Evolutionary conservation across 37 sponge, comb jelly and placozoan genomes (phyloP), one percentile per base, ranked within the genome.

Genomic region (Hormiphora californensis): DNA sequence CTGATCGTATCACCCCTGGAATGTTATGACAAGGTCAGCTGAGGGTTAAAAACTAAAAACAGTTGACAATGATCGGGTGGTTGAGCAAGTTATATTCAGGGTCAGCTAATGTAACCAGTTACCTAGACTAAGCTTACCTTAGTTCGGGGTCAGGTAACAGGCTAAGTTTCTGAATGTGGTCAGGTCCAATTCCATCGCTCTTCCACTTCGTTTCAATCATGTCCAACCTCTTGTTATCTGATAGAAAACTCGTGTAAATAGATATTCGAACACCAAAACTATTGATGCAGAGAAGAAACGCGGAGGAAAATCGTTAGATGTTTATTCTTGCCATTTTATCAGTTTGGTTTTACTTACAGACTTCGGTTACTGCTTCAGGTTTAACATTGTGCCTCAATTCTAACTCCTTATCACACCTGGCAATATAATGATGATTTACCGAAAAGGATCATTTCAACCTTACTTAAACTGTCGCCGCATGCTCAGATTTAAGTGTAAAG

Each of bases 81-180:
- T n/a, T n/a, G n/a, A n/a, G n/a, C n/a, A n/a, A n/a, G n/a, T n/a
- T n/a, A n/a, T n/a, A n/a, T n/a, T n/a, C n/a, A n/a, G n/a, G n/a
- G n/a, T n/a, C n/a, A n/a, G n/a, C n/a, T n/a, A n/a, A n/a, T n/a
- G n/a, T n/a, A n/a, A n/a, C 9, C 53, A 49, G 12, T 15, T 49
- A 9, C 53, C 53, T 49, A 9, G 15, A 25, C 19, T 17, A 23
- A n/a, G n/a, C n/a, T 65, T 32, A 73, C 81, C 81, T 73, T 25
- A 73, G 46, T 73, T 73, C 81, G 1, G 81, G 81, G 38, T 73
- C 81, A 41, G 81, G 81, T 4, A 73, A 46, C 22, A 73, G 81
- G 25, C 81, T 73, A 12, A 73, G 81, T 28, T 73, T 73, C 46
- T 73, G 36, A 41, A 73, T 73, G 46, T 73, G 81, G 44, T 73